Conservation (phyloP, 2,888 invertebrate genomes). For the Lomographa bimaculata region DNA sequence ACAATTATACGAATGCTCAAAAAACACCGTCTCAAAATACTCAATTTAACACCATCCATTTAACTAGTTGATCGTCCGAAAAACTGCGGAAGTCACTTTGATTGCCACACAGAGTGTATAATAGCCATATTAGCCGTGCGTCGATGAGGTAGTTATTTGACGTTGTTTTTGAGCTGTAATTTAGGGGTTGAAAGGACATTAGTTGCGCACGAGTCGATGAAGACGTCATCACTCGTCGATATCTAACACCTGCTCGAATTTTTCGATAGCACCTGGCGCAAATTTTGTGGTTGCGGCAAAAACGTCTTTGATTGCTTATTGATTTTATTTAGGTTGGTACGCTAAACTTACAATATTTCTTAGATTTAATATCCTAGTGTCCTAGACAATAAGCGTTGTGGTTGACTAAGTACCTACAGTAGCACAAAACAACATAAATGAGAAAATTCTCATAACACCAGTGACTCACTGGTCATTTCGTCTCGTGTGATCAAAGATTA, state of each 20-base stretch:
- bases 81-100: constrained; percentile 57
- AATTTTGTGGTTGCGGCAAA: constrained; percentile 45
- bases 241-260: constrained; percentile 60
- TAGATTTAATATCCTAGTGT: no score
- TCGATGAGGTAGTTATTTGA: constrained; percentile 43
- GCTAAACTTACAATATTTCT: no score
- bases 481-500: constrained; percentile 45
- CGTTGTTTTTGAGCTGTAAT: constrained; percentile 51
- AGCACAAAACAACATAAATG: neutral
- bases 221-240: constrained; percentile 53
- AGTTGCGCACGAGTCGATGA: constrained; percentile 70
- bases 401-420: no score
- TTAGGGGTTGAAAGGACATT: constrained; percentile 58
- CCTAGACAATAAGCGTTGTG: no score
- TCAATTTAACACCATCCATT: constrained; percentile 69
- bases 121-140: constrained; percentile 33
- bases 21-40: constrained; percentile 57
- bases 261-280: constrained; percentile 54
- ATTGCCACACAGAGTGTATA: constrained; percentile 57
- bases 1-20: constrained; percentile 32
- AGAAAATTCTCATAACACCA: constrained; percentile 38
- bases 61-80: constrained; percentile 44
- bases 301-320: constrained; percentile 35
- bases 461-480: constrained; percentile 46
- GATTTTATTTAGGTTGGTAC: no score